Percentiles rank a stretch among this genome's conserved stretches.
Evolutionary conservation across 2,888 invertebrate species (phyloP).

Genomic region (Colletes collaris): DNA sequence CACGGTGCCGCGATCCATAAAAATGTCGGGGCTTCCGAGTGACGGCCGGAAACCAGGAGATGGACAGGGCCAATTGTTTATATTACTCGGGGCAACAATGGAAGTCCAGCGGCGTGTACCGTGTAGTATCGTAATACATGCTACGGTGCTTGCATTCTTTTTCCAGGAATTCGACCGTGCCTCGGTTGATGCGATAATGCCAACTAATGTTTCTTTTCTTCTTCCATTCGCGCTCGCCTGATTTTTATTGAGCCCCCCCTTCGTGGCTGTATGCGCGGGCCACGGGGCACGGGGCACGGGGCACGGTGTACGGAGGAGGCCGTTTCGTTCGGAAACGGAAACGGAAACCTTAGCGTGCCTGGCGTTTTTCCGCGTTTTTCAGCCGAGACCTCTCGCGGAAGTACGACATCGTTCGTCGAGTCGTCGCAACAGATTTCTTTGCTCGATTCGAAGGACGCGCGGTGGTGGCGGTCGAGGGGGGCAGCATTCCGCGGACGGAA

Average conservation of each 20-base stretch:
- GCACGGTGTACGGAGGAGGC: background rate
- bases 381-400: slow-evolving; percentile 16
- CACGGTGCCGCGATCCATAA: slow-evolving; percentile 80
- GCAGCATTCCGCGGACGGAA: background rate
- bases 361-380: slow-evolving; percentile 25
- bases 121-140: slow-evolving; percentile 68
- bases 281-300: too few relatives aligned
- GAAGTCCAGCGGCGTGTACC: slow-evolving; percentile 72
- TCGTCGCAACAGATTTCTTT: slow-evolving; percentile 19
- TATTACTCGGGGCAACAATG: slow-evolving; percentile 81
- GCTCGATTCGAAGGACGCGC: too few relatives aligned
- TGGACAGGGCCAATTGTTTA: slow-evolving; percentile 83
- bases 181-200: slow-evolving; percentile 69
- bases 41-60: slow-evolving; percentile 81
- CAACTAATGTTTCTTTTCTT: slow-evolving; percentile 73
- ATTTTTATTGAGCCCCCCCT: slow-evolving; percentile 61
- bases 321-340: slow-evolving; percentile 16
- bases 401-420: slow-evolving; percentile 25
- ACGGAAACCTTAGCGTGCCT: slow-evolving; percentile 40
- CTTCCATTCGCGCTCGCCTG: slow-evolving; percentile 73
- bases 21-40: slow-evolving; percentile 81
- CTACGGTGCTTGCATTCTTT: slow-evolving; percentile 69
- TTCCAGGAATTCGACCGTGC: slow-evolving; percentile 80
- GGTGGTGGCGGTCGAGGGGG: background rate
- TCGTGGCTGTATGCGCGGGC: background rate